A percentile compares a stretch with the other conserved stretches of the same genome.
Evolutionary conservation across 2,888 invertebrate genomes (phyloP).

Genomic region (Macropis europaea): DNA sequence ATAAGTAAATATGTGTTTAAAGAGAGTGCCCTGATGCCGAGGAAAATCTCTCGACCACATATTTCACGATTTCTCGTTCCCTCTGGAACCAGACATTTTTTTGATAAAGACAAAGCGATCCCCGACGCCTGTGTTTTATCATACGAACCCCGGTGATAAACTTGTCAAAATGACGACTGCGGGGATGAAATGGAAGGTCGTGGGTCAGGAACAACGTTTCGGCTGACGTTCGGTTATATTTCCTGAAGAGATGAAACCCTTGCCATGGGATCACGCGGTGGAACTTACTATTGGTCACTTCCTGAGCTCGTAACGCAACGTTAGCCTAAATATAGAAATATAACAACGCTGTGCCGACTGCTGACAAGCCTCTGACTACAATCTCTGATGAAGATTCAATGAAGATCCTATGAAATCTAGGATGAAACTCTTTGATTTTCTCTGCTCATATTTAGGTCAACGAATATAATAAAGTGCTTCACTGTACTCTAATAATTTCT

Average conservation of each 20-base stretch:
- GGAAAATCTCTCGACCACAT: not conserved
- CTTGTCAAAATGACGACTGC: conserved; percentile 4
- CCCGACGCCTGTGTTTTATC: not conserved
- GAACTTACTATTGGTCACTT: conserved; percentile 55
- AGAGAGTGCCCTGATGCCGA: no score
- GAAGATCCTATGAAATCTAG: no score
- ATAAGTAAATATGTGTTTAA: no score
- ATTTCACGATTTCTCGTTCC: not conserved
- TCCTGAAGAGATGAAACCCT: conserved; percentile 33
- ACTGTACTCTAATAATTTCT: no score
- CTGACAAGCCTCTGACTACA: no score
- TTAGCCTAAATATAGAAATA: no score
- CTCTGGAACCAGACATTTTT: not conserved
- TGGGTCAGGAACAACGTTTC: conserved; percentile 32
- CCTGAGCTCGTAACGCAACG: conserved; percentile 31
- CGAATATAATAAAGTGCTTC: no score
- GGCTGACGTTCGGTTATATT: conserved; percentile 37
- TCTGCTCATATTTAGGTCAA: no score
- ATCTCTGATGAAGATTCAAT: no score
- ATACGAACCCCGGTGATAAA: conserved; percentile 38
- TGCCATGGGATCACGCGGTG: conserved; percentile 40
- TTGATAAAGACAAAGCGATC: conserved; percentile 9
- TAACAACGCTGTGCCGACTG: no score
- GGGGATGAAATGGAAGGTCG: conserved; percentile 17
- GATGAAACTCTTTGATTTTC: no score